These are phyloP conservation scores for Himalopsyche anomala DNA, from an alignment of 2,888 invertebrate species.

Conservation along the genomic window DNA sequence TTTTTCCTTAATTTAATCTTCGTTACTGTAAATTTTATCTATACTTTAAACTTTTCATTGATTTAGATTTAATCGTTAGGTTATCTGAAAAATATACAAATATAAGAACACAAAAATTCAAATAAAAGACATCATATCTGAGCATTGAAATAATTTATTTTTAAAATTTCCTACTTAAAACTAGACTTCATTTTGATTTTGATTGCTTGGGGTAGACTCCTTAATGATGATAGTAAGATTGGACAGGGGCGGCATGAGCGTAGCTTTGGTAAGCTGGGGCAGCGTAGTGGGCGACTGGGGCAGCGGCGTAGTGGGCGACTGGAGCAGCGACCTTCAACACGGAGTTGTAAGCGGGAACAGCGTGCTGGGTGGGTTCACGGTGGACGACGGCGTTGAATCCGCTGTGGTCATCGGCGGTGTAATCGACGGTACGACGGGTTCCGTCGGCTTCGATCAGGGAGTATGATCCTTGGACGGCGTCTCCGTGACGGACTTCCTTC, in stretches of 20 bases:
- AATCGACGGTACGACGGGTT: slow-evolving; percentile 71
- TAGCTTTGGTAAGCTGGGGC: slow-evolving; percentile 47
- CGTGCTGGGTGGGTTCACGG: slow-evolving; percentile 67
- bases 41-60: no score
- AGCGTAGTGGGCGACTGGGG: slow-evolving; percentile 51
- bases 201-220: not conserved
- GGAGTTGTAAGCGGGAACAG: slow-evolving; percentile 56
- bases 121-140: not conserved
- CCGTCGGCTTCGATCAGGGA: slow-evolving; percentile 70
- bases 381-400: slow-evolving; percentile 76
- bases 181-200: not conserved
- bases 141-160: slow-evolving; percentile 46
- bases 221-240: slow-evolving; percentile 46
- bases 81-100: no score
- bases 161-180: slow-evolving; percentile 23
- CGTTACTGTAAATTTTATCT: no score
- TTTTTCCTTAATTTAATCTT: no score
- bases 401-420: slow-evolving; percentile 75
- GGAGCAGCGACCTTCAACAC: slow-evolving; percentile 56
- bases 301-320: slow-evolving; percentile 52
- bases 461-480: slow-evolving; percentile 57
- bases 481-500: slow-evolving; percentile 66
- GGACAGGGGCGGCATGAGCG: slow-evolving; percentile 44
- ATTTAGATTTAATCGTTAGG: no score
- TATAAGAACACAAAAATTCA: no score